Base-by-base conservation (phyloP, 2,797 vertebrate species). In the Staurois parvus region DNA sequence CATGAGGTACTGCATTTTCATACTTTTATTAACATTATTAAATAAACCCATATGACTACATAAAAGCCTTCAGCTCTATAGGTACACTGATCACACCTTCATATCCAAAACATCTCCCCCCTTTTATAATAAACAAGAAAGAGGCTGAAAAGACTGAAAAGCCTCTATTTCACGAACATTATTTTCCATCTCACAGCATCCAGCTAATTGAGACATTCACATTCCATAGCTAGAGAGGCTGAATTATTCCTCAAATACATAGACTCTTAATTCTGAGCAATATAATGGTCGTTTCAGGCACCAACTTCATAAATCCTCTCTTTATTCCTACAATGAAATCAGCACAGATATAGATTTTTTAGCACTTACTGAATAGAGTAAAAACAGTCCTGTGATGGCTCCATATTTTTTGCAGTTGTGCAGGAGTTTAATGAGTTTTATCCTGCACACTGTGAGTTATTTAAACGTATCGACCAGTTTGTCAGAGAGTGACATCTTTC, bases 251-350 rank as follows among this genome's bases (percentile, higher is more conserved):
- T 85, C 70, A 56, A 79, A 84, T 84, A 48, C 83, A 68, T 8
- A 67, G 84, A 80, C 84, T 80, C 77, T 73, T 79, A 85, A 85
- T 74, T 84, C 72, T 24, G 13, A 56, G 78, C 40, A 79, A 85
- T 80, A 74, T 80, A 85, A 85, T 79, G 74, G 76, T 56, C 76
- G 66, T 79, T 84, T 73, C 83, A 84, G 45, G 78, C 74, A 37
- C 68, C 77, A 74, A 79, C 66, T 85, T 80, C 77, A 85, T 85
- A 85, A 85, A 78, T 64, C 28, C 76, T 64, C 17, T 45, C 69
- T 79, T 79, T 85, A 74, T 75, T 85, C 70, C 40, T 37, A 67
- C 84, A 74, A 67, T 45, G 42, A 85, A 80, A 68, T 56, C 52
- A 28, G 29, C 24, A 62, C 59, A 67, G 70, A 85, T 79, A 80